These are phyloP conservation scores for Aphidoletes aphidimyza DNA, from an alignment of 2,888 invertebrate species.

Conservation along the genomic window DNA sequence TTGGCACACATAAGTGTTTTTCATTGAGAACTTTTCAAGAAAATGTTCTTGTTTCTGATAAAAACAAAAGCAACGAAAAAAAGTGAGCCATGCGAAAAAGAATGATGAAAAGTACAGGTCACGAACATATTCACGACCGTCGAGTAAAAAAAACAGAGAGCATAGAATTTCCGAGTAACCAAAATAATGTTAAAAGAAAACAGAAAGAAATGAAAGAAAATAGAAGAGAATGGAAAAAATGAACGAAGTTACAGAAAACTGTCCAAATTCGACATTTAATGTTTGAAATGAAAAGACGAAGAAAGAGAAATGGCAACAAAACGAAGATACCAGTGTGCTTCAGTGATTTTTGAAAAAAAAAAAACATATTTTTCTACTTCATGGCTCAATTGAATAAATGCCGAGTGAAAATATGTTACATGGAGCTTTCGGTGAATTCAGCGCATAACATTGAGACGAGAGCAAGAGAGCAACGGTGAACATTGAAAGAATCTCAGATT, in stretches of 20 bases:
- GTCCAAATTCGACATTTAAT: constrained; percentile 10
- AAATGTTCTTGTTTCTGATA: constrained; percentile 1
- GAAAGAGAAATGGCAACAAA: background rate
- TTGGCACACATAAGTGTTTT: background rate
- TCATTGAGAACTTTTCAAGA: too few relatives aligned
- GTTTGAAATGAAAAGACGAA: background rate
- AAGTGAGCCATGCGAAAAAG: background rate
- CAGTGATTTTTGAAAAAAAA: constrained; percentile 22
- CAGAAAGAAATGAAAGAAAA: background rate
- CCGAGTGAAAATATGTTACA: constrained; percentile 46
- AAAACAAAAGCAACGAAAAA: background rate
- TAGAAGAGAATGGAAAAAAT: background rate
- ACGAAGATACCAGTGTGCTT: constrained; percentile 39
- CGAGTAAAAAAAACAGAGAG: background rate
- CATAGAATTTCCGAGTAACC: background rate
- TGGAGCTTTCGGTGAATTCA: too few relatives aligned
- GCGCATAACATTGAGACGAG: too few relatives aligned
- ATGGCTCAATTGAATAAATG: constrained; percentile 39
- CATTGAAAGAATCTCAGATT: background rate
- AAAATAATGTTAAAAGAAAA: background rate
- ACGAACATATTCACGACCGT: constrained; percentile 27
- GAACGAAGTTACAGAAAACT: background rate
- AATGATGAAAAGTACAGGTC: background rate
- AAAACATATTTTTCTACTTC: constrained; percentile 39
- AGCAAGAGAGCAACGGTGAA: constrained; percentile 5